Percentiles rank a stretch among this genome's conserved stretches.
Conservation (phyloP, 2,888 invertebrate genomes). For the Zaprionus lineosus region DNA sequence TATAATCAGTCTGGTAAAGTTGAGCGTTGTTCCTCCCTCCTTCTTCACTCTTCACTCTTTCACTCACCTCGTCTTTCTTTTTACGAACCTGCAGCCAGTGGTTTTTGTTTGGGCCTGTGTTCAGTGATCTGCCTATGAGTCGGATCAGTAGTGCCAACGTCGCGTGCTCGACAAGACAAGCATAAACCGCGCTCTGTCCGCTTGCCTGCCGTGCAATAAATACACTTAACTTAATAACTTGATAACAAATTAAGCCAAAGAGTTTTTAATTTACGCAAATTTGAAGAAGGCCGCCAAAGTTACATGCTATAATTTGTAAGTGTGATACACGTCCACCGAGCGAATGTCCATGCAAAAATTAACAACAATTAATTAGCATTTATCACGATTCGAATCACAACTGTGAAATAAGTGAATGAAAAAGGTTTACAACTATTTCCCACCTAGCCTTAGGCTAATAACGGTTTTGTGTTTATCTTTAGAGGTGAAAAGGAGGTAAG, state of each 20-base stretch:
- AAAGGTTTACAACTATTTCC: too few relatives aligned
- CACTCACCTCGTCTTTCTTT: conserved; percentile 16
- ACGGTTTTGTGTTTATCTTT: not conserved
- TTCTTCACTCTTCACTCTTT: conserved; percentile 4
- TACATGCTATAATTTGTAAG: conserved; percentile 41
- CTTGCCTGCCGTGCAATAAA: conserved; percentile 4
- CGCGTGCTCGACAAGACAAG: conserved; percentile 55
- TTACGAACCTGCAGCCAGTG: conserved; percentile 20
- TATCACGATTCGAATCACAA: conserved; percentile 3
- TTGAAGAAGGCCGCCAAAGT: conserved; percentile 10
- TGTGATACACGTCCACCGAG: too few relatives aligned
- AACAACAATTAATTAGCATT: conserved; percentile 9
- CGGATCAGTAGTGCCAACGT: conserved; percentile 57
- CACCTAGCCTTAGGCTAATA: not conserved
- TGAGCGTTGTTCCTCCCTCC: conserved; percentile 36
- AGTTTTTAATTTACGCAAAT: conserved; percentile 23
- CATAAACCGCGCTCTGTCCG: conserved; percentile 24
- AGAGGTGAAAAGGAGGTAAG: too few relatives aligned
- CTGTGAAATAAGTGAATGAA: conserved; percentile 33
- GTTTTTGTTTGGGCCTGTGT: conserved; percentile 29
- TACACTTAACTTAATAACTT: conserved; percentile 17
- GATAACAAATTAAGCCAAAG: conserved; percentile 31
- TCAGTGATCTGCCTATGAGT: conserved; percentile 32
- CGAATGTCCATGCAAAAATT: too few relatives aligned
- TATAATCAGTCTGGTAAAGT: conserved; percentile 72